Percentiles rank a stretch among this genome's conserved stretches.
Evolutionary conservation across 2,113 vertebrate species (phyloP).

Genomic region (Brienomyrus longianalis): DNA sequence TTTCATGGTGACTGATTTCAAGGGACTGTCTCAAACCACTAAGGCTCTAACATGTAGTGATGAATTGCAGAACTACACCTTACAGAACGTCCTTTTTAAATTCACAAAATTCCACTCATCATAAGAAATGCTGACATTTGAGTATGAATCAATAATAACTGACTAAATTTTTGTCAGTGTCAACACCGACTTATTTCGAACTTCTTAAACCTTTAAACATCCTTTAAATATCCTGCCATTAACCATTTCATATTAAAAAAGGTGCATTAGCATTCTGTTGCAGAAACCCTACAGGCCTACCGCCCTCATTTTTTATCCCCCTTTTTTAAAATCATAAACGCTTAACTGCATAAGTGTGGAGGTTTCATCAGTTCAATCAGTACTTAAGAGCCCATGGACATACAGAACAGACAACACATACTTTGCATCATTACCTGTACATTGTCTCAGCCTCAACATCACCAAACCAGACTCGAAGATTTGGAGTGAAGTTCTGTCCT

Average conservation of each 20-base stretch:
- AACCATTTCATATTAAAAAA: not conserved
- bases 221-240: not conserved
- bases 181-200: not conserved
- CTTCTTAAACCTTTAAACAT: not conserved
- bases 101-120: not conserved
- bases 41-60: not conserved
- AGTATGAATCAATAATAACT: not conserved
- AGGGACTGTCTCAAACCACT: not conserved
- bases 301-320: not conserved
- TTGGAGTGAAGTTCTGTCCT: constrained; percentile 98
- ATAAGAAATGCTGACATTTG: not conserved
- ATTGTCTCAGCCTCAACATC: constrained; percentile 98
- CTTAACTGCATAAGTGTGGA: not conserved
- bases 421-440: constrained; percentile 76
- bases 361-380: not conserved
- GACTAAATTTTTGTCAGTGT: not conserved
- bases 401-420: not conserved
- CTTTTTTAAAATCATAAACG: not conserved
- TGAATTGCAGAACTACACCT: not conserved
- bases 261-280: not conserved
- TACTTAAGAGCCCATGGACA: not conserved
- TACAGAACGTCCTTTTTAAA: not conserved
- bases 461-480: constrained; percentile 97
- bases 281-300: not conserved
- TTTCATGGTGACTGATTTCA: not conserved